phyloP scores from a whole-genome alignment of 64 coral and sea anemone species.

The Pocillopora damicornis region DNA sequence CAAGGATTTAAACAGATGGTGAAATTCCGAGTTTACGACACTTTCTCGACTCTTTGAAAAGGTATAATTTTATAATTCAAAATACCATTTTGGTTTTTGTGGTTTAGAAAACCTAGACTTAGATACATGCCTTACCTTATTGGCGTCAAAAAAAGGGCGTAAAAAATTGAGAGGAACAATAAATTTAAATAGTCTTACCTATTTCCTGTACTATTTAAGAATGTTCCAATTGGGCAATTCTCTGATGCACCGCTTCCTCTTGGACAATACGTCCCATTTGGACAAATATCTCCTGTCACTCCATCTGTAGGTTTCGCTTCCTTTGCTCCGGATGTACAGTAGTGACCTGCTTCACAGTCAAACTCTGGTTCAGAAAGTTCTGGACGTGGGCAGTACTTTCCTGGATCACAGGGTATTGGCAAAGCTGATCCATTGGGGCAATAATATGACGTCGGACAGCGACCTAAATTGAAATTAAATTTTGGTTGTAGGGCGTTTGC shows the following conservation, averaged over 20 bases:
- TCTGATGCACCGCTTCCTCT: slow-evolving; percentile 58
- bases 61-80: neutral
- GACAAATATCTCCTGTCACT: slow-evolving; percentile 79
- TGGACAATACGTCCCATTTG: slow-evolving; percentile 82
- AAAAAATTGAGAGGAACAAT: too few relatives aligned
- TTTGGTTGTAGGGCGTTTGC: too few relatives aligned
- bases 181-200: slow-evolving; percentile 27
- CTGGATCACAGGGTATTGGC: slow-evolving; percentile 76
- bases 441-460: slow-evolving; percentile 70
- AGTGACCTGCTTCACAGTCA: slow-evolving; percentile 90
- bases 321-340: slow-evolving; percentile 63
- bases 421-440: slow-evolving; percentile 86
- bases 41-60: neutral
- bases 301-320: slow-evolving; percentile 58
- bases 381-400: slow-evolving; percentile 64
- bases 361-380: slow-evolving; percentile 67
- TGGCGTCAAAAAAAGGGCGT: too few relatives aligned
- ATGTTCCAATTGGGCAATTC: slow-evolving; percentile 80
- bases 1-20: neutral
- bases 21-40: too few relatives aligned
- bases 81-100: too few relatives aligned
- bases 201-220: slow-evolving; percentile 90
- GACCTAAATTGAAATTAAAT: slow-evolving; percentile 37
- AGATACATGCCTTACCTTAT: too few relatives aligned
- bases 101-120: too few relatives aligned